These are phyloP conservation scores for Turritopsis dohrnii DNA, from an alignment of 30 jellyfish, hydroid and myxozoan genomes.

Conservation along the genomic window DNA sequence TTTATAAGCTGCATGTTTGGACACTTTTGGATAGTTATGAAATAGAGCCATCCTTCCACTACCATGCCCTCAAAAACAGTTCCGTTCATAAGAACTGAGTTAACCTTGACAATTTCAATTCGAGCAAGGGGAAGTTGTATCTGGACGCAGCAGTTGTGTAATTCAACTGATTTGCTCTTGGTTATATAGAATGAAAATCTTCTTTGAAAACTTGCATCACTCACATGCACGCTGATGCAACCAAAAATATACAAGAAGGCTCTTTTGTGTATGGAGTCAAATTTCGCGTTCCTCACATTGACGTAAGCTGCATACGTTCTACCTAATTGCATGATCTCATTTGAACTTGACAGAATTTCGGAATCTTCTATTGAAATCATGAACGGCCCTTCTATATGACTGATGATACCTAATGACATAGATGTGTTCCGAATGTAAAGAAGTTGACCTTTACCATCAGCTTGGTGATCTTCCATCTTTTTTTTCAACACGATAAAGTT, in stretches of 20 bases:
- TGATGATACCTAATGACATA: neutral
- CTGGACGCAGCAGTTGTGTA: neutral
- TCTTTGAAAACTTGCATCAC: neutral
- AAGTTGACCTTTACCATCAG: neutral
- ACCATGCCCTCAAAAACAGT: neutral
- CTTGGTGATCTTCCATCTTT: neutral
- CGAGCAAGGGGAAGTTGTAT: neutral
- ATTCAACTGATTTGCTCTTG: neutral
- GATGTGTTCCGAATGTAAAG: neutral
- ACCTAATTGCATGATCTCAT: neutral
- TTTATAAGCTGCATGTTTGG: neutral
- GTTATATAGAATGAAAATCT: neutral
- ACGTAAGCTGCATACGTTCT: neutral
- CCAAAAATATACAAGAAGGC: neutral
- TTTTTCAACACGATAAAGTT: neutral
- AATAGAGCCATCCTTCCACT: neutral
- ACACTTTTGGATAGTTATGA: neutral
- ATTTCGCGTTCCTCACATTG: neutral
- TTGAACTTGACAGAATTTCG: neutral
- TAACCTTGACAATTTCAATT: neutral
- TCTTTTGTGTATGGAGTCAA: neutral
- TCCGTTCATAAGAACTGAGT: neutral
- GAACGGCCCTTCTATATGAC: neutral
- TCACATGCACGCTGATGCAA: neutral
- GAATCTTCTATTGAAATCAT: neutral